Base-by-base conservation (phyloP, 2,113 vertebrate species). In the Shinisaurus crocodilurus region DNA sequence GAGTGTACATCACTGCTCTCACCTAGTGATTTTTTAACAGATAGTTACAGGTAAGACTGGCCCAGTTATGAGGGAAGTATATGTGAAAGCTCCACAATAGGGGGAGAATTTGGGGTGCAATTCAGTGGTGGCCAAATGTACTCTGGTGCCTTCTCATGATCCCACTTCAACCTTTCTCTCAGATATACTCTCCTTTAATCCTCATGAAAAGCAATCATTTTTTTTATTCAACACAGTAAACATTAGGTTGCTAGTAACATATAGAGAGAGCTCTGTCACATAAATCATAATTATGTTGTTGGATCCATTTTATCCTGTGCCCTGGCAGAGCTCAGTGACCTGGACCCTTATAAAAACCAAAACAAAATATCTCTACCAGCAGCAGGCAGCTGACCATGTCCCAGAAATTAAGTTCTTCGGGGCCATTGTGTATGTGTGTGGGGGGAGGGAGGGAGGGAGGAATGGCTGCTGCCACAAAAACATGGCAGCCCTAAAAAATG, bases 1-100 rank as follows among this genome's bases (percentile, higher is more conserved):
- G 48, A 94, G 90, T 91, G 70, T 90, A 72, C 72, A 87, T 13
- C 40, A 27, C 29, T 45, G 74, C 4, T 67, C 12, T 79, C 75
- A 65, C 2, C 43, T n/a, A n/a, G 32, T 80, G 43, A 69, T 79
- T 43, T 48, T 34, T 67, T 67, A 48, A 12, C 54, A 65, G 5
- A 37, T 23, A 5, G 5, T 15, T 57, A 40, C 25, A 57, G 10
- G 7, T 40, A 84, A 45, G 12, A 40, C 5, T 40, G 60, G 12
- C 27, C 60, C 13, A 27, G 15, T 43, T 32, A 60, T 82, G 34
- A 82, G 5, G 45, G 16, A 45, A 3, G 65, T 45, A 45, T 29
- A 37, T 18, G 20, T 16, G 13, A 43, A 86, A 20, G 29, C 5
- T 5, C 9, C 69, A 50, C 12, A 67, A 3, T 13, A 45, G 3